phyloP scores from a whole-genome alignment of 2,888 invertebrate species.

The Halictus quadricinctus region DNA sequence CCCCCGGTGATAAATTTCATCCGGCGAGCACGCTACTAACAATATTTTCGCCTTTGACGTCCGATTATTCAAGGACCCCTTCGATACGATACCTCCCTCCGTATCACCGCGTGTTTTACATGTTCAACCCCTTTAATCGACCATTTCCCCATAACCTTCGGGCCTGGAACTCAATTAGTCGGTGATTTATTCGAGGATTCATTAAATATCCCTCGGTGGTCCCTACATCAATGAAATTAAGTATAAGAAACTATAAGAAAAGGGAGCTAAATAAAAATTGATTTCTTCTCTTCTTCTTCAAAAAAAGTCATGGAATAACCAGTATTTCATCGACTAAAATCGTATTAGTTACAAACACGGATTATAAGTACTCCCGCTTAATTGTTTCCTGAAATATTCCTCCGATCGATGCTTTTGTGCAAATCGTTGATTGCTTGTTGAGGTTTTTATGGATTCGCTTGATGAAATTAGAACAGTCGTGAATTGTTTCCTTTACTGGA shows the following conservation, averaged over 20 bases:
- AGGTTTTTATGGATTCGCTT: not conserved
- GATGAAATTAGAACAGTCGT: too few species aligned
- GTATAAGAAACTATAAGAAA: too few species aligned
- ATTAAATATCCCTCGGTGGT: not conserved
- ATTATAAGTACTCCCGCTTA: not conserved
- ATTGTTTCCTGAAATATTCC: not conserved
- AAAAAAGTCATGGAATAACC: too few species aligned
- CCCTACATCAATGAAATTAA: too few species aligned
- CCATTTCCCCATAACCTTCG: constrained; percentile 19
- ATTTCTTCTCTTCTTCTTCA: too few species aligned
- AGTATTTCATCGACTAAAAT: too few species aligned
- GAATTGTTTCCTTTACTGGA: too few species aligned
- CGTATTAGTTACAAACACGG: too few species aligned
- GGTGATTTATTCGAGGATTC: constrained; percentile 40
- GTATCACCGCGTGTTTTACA: constrained; percentile 3
- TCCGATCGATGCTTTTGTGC: not conserved
- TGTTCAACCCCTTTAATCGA: not conserved
- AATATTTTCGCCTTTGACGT: constrained; percentile 23
- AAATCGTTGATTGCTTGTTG: too few species aligned
- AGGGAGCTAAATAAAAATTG: too few species aligned
- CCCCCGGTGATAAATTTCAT: not conserved
- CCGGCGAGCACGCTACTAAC: not conserved
- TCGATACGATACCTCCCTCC: not conserved
- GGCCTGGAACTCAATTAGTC: constrained; percentile 18
- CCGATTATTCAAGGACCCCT: not conserved